Evolutionary conservation across 1,140 invertebrate species (phyloP), one percentile per base, ranked within the genome.

Genomic region (Drosophila malerkotliana): DNA sequence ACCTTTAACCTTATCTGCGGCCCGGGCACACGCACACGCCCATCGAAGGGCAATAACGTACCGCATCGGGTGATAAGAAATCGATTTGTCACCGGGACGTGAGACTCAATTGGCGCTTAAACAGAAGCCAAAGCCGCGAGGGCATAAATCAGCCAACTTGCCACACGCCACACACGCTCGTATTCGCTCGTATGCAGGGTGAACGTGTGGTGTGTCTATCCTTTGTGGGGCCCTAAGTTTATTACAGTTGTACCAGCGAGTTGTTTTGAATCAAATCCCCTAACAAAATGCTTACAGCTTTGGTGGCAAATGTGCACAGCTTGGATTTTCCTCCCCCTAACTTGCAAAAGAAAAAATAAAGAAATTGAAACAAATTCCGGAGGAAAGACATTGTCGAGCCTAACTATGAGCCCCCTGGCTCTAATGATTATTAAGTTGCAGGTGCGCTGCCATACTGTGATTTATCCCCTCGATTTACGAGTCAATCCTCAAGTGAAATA

Each of bases 21-120:
- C 14, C 41, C 71, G 54, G 58, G 62, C 64, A 66, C 59, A 71
- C 51, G 45, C 47, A 34, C 26, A 54, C 32, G 32, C 32, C 64
- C 77, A 72, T 37, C 28, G 15, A 30, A 49, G 41, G 73, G 60
- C 63, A 61, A 78, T 81, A 81, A 85, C 75, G 84, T 69, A 78
- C 62, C 74, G 66, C 62, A 69, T 37, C 75, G 77, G 81, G 75
- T 87, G 82, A 87, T 87, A 88, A 79, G 82, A 83, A 88, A 87
- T 87, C 82, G 82, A 88, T 87, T 87, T 87, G 82, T 87, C 82
- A 77, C 75, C 72, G 72, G 72, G 66, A 79, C 82, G 82, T 88
- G 82, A 76, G 79, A 79, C 83, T 82, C 78, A 82, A 87, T 87
- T 87, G 83, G 83, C 83, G 83, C 83, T 79, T 88, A 88, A 87